Conservation (phyloP, 2,888 invertebrate genomes). For the Erebia epiphron region DNA sequence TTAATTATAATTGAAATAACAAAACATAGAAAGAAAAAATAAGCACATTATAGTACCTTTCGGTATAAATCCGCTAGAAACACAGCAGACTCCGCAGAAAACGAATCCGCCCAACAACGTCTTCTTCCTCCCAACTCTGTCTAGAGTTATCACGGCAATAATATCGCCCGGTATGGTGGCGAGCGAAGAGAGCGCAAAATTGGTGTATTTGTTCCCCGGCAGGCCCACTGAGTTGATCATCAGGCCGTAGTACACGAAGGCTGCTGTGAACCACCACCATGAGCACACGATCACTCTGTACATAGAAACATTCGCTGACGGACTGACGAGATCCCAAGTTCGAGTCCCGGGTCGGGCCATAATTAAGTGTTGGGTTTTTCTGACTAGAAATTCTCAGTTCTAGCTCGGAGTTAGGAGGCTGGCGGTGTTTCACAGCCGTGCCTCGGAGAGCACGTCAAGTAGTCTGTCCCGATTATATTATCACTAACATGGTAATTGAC, state of each 20-base stretch:
- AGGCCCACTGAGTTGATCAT: constrained; percentile 89
- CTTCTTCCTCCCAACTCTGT: constrained; percentile 82
- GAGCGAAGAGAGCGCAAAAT: constrained; percentile 86
- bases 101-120: constrained; percentile 82
- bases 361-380: no score
- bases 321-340: no score
- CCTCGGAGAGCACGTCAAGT: no score
- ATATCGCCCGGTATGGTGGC: constrained; percentile 86
- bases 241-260: constrained; percentile 90
- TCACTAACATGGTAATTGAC: no score
- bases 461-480: no score
- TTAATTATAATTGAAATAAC: no score
- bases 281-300: constrained; percentile 83
- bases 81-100: constrained; percentile 80
- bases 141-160: constrained; percentile 80
- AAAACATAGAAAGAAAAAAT: not conserved
- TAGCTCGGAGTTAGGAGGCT: no score
- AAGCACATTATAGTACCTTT: constrained; percentile 55
- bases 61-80: constrained; percentile 82
- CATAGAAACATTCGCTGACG: not conserved
- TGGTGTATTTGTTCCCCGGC: constrained; percentile 88
- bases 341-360: no score
- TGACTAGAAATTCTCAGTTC: no score
- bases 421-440: no score
- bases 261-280: constrained; percentile 90